A percentile compares a stretch with the other conserved stretches of the same genome.
These are phyloP conservation scores for Papilio gigon DNA, from an alignment of 2,888 invertebrate species.

Conservation along the genomic window DNA sequence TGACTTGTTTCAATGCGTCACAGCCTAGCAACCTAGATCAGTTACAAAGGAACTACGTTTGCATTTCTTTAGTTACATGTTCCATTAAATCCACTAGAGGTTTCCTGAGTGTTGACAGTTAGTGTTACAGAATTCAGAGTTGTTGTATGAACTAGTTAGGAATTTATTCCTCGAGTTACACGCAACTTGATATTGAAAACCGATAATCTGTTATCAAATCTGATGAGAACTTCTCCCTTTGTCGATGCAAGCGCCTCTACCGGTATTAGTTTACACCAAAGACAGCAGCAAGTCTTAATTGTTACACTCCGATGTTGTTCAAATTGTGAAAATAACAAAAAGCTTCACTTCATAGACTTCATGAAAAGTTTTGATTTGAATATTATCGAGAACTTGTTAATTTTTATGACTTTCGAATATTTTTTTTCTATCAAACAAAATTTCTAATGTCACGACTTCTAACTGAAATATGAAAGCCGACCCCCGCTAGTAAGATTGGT, in stretches of 20 bases:
- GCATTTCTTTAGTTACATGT: no score
- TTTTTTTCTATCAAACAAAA: no score
- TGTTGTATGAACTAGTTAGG: neutral
- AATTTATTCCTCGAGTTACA: neutral
- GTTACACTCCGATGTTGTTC: neutral
- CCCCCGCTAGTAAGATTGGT: no score
- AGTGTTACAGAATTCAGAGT: neutral
- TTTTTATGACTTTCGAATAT: no score
- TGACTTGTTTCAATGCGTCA: no score
- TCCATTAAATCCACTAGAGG: no score
- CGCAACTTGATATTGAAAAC: constrained; percentile 9
- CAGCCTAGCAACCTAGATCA: no score
- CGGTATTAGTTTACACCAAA: neutral
- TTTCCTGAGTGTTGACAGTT: neutral
- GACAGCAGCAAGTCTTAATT: neutral
- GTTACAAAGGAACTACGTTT: no score
- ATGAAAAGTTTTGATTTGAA: no score
- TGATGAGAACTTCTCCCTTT: constrained; percentile 1
- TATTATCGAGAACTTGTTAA: no score
- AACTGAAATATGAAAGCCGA: no score
- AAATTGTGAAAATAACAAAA: neutral
- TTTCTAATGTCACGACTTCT: no score
- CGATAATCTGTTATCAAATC: constrained; percentile 13
- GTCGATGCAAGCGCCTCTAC: neutral
- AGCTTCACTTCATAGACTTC: neutral